phyloP scores from a whole-genome alignment of 2,113 vertebrate species.

The Typhlomys cinereus region DNA sequence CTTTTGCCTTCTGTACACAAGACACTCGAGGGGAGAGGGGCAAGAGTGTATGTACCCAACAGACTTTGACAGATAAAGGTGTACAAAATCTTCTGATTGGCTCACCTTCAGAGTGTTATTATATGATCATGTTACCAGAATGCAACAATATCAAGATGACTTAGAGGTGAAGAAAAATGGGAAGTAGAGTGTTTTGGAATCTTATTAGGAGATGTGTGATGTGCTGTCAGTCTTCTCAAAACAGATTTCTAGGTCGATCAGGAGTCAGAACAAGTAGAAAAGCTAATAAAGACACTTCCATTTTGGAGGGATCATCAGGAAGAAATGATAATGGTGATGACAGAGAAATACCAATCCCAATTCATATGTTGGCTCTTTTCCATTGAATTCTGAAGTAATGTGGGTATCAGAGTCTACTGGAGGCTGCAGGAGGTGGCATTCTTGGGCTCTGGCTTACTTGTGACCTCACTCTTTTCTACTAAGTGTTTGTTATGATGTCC shows the following conservation, averaged over 20 bases:
- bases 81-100: not conserved
- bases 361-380: not conserved
- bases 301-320: not conserved
- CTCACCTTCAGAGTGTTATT: not conserved
- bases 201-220: not conserved
- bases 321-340: not conserved
- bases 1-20: not conserved
- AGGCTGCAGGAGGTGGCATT: fast-evolving
- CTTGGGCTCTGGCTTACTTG: not conserved
- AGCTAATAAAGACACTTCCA: not conserved
- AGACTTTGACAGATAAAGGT: not conserved
- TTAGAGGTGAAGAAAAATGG: not conserved
- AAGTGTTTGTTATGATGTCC: not conserved
- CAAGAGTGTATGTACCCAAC: not conserved
- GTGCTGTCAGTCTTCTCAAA: not conserved
- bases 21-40: not conserved
- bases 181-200: not conserved
- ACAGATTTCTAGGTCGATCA: not conserved
- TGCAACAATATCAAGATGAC: not conserved
- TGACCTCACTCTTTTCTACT: not conserved
- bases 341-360: not conserved
- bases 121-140: not conserved
- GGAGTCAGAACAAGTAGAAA: not conserved
- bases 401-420: not conserved
- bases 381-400: not conserved